phyloP scores from a whole-genome alignment of 2,888 invertebrate species.

The Neoascia interrupta region DNA sequence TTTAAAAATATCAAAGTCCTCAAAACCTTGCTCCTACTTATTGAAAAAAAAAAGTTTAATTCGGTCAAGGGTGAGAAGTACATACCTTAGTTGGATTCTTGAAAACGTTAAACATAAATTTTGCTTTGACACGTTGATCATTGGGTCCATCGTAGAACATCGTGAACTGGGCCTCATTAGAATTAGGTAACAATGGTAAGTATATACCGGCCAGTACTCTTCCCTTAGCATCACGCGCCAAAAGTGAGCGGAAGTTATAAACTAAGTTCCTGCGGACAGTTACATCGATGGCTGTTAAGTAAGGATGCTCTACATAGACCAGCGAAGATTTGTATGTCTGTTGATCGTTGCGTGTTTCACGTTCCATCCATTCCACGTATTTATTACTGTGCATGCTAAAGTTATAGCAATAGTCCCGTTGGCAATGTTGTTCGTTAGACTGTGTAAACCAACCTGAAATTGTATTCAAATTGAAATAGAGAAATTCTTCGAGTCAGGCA shows the following conservation, averaged over 20 bases:
- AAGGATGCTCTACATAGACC: constrained; percentile 89
- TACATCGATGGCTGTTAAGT: constrained; percentile 89
- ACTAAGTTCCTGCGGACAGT: constrained; percentile 94
- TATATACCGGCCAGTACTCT: constrained; percentile 91
- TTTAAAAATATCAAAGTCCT: too few species aligned
- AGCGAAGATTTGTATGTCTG: constrained; percentile 86
- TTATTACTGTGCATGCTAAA: constrained; percentile 85
- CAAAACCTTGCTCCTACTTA: too few species aligned
- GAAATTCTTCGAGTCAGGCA: too few species aligned
- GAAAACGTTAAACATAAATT: constrained; percentile 88
- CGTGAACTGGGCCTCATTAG: constrained; percentile 85
- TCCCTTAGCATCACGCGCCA: constrained; percentile 91
- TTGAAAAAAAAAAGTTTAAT: too few species aligned
- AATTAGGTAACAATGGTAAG: constrained; percentile 87
- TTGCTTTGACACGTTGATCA: constrained; percentile 85
- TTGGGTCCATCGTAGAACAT: constrained; percentile 86
- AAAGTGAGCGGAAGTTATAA: constrained; percentile 88
- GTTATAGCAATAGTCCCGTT: constrained; percentile 91
- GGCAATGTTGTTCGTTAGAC: constrained; percentile 87
- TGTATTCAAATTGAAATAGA: neutral
- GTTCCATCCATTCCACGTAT: constrained; percentile 93
- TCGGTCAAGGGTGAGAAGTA: neutral
- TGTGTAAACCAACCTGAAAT: constrained; percentile 89
- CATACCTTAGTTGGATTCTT: constrained; percentile 81
- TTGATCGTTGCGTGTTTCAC: constrained; percentile 85